Evolutionary conservation across 2,888 invertebrate species (phyloP).

Genomic region (Pharmacophagus antenor): DNA sequence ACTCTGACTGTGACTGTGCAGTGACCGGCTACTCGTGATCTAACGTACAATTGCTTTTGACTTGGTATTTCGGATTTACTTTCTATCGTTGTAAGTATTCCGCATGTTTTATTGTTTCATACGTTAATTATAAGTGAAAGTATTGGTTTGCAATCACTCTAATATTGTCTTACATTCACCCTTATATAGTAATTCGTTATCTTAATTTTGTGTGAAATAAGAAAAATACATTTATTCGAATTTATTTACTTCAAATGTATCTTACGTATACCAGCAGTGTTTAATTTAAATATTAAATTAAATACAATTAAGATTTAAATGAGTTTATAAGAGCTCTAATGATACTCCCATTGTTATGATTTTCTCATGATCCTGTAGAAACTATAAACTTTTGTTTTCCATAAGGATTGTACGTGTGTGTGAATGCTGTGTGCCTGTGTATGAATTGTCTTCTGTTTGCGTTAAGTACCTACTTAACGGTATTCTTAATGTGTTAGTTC

Average conservation of each 20-base stretch:
- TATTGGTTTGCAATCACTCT: not conserved
- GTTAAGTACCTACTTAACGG: too few species aligned
- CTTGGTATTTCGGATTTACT: slow-evolving; percentile 76
- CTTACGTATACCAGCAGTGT: too few species aligned
- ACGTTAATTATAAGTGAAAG: slow-evolving; percentile 11
- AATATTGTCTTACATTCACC: not conserved
- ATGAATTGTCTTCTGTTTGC: not conserved
- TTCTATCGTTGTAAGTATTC: slow-evolving; percentile 77
- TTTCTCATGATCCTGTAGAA: not conserved
- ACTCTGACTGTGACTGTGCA: slow-evolving; percentile 63
- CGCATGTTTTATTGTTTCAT: slow-evolving; percentile 64
- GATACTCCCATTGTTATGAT: not conserved
- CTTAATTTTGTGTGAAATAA: too few species aligned
- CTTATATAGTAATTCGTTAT: too few species aligned
- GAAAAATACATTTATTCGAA: too few species aligned
- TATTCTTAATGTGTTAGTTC: not conserved
- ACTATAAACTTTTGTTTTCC: not conserved
- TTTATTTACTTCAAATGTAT: too few species aligned
- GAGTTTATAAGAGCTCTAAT: not conserved
- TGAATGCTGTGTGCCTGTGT: too few species aligned
- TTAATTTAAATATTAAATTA: too few species aligned
- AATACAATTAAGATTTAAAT: not conserved
- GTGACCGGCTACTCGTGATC: slow-evolving; percentile 60
- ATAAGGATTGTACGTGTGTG: too few species aligned
- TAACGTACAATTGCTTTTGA: slow-evolving; percentile 53